Conservation (phyloP, 2,888 invertebrate species). For the Dicranocentrus wangi region DNA sequence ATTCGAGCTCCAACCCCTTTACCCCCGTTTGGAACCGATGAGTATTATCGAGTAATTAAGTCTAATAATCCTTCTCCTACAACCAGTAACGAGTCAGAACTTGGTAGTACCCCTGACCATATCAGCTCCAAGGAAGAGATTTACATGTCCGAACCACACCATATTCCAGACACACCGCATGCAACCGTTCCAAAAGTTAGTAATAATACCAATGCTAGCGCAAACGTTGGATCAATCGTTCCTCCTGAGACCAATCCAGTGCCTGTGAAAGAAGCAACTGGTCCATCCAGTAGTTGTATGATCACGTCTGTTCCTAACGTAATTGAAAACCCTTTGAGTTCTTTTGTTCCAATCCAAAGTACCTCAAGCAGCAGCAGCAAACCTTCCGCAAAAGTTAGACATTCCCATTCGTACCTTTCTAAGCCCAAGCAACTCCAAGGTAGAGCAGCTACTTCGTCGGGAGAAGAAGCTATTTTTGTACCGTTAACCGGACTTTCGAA, state of each 20-base stretch:
- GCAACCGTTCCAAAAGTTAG: slow-evolving; percentile 11
- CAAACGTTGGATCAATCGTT: background rate
- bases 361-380: slow-evolving; percentile 23
- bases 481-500: slow-evolving; percentile 53
- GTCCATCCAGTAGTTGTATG: slow-evolving; percentile 42
- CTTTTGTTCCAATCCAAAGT: slow-evolving; percentile 57
- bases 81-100: slow-evolving; percentile 70
- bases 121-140: slow-evolving; percentile 70
- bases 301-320: slow-evolving; percentile 40
- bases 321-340: slow-evolving; percentile 55
- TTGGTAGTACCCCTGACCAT: slow-evolving; percentile 70
- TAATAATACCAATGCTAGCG: background rate
- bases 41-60: slow-evolving; percentile 71
- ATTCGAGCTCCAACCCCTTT: slow-evolving; percentile 71
- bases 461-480: slow-evolving; percentile 68
- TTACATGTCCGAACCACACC: slow-evolving; percentile 69
- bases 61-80: slow-evolving; percentile 72
- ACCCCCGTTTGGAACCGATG: slow-evolving; percentile 71
- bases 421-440: slow-evolving; percentile 57
- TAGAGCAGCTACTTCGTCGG: slow-evolving; percentile 68
- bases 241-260: slow-evolving; percentile 53
- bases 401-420: slow-evolving; percentile 58
- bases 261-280: slow-evolving; percentile 50
- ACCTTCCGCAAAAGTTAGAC: slow-evolving; percentile 33
- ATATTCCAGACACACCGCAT: slow-evolving; percentile 41